phyloP scores from a whole-genome alignment of 2,888 invertebrate species.

The Griposia aprilina region DNA sequence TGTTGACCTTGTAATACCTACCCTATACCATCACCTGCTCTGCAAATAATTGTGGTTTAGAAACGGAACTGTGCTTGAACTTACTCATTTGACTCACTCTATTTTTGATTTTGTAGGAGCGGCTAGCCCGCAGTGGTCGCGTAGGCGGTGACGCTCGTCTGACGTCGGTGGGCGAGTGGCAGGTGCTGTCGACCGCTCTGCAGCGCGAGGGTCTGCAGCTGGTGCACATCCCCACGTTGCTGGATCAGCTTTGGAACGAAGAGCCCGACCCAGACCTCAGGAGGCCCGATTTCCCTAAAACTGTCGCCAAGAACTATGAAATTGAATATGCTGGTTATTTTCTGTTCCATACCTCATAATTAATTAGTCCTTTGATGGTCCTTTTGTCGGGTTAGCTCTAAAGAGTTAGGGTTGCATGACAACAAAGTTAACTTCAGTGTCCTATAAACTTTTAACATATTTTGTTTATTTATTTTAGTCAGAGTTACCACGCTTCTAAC shows the following conservation, averaged over 20 bases:
- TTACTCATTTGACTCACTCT: background rate
- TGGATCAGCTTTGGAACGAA: slow-evolving; percentile 95
- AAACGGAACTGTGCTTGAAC: background rate
- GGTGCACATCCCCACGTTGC: slow-evolving; percentile 92
- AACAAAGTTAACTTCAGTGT: background rate
- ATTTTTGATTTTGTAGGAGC: slow-evolving; percentile 72
- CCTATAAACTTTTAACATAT: background rate
- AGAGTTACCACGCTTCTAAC: background rate
- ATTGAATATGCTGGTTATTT: slow-evolving; percentile 88
- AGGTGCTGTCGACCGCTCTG: slow-evolving; percentile 90
- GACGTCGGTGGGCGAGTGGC: slow-evolving; percentile 93
- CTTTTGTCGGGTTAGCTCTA: too few species aligned
- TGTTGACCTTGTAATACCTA: background rate
- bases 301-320: slow-evolving; percentile 92
- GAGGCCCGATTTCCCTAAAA: slow-evolving; percentile 91
- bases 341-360: background rate
- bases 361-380: background rate
- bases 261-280: slow-evolving; percentile 79
- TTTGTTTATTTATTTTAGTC: background rate
- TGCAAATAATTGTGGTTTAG: background rate
- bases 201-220: slow-evolving; percentile 88
- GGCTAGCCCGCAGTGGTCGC: slow-evolving; percentile 86
- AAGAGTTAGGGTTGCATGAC: background rate
- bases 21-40: background rate
- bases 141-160: slow-evolving; percentile 94